These are phyloP conservation scores for Oscheius myriophilus DNA, from an alignment of 2,888 invertebrate species.

Conservation along the genomic window DNA sequence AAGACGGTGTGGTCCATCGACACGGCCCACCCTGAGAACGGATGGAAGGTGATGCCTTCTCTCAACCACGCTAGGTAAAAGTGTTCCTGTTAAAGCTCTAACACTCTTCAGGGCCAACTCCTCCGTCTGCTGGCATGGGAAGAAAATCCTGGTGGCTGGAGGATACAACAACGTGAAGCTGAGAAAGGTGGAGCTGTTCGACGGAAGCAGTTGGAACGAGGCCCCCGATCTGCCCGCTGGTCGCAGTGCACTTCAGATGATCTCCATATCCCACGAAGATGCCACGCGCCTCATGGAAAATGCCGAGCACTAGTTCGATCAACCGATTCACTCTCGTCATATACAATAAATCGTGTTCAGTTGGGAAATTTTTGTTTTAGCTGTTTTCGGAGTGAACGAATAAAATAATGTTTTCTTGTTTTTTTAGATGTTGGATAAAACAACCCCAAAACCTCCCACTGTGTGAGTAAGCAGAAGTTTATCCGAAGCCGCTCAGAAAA, in stretches of 20 bases:
- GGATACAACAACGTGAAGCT: slow-evolving; percentile 18
- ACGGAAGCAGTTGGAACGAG: slow-evolving; percentile 5
- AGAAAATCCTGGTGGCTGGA: slow-evolving; percentile 17
- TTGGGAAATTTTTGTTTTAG: no score
- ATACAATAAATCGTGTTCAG: no score
- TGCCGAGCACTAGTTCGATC: no score
- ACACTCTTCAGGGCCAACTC: slow-evolving; percentile 6
- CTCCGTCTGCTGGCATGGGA: background rate
- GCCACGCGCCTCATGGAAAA: background rate
- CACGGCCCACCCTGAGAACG: background rate
- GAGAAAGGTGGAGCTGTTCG: slow-evolving; percentile 1
- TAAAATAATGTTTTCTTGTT: no score
- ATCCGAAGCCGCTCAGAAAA: no score
- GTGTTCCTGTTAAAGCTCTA: background rate
- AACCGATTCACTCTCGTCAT: no score
- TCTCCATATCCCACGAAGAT: background rate
- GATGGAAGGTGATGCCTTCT: background rate
- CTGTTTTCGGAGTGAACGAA: no score
- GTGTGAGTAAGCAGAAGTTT: no score
- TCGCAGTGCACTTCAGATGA: slow-evolving; percentile 1
- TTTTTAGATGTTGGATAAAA: no score
- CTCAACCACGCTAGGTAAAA: background rate
- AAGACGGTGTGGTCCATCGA: slow-evolving; percentile 5
- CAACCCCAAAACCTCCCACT: no score
- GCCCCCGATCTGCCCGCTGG: slow-evolving; percentile 9